These are phyloP conservation scores for Xiphorhynchus erythropygius DNA, from an alignment of 2,797 vertebrate genomes.

Conservation along the genomic window DNA sequence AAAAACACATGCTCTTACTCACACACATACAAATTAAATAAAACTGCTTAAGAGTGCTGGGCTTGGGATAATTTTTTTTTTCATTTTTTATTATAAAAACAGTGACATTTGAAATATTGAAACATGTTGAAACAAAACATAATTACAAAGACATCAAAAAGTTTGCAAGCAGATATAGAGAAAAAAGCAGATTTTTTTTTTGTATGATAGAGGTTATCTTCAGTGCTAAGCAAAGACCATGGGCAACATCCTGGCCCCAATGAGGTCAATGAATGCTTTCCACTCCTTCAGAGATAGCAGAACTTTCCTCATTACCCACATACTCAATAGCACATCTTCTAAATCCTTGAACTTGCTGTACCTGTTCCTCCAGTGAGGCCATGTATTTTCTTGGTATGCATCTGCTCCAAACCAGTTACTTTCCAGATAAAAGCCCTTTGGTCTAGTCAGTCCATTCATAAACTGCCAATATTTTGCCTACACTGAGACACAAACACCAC, in stretches of 20 bases:
- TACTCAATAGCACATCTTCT: conserved; percentile 2
- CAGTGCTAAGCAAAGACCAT: conserved; percentile 16
- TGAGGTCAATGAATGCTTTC: conserved; percentile 25
- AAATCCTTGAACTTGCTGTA: conserved; percentile 35
- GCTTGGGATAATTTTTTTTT: not conserved
- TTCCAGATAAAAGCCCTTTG: conserved; percentile 7
- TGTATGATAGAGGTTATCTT: not conserved
- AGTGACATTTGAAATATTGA: not conserved
- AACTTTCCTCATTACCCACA: conserved; percentile 29
- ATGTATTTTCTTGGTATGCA: not conserved
- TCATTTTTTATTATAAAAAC: conserved; percentile 33
- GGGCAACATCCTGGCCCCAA: not conserved
- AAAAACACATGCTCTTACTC: not conserved
- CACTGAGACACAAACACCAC: not conserved
- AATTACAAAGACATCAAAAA: conserved; percentile 16
- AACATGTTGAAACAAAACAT: conserved; percentile 26
- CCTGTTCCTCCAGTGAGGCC: conserved; percentile 12
- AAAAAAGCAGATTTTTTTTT: not conserved
- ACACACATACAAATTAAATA: not conserved
- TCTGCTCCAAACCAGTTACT: not conserved
- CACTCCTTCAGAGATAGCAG: conserved; percentile 22
- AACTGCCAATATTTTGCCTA: not conserved
- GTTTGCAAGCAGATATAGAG: not conserved
- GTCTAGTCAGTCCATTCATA: not conserved
- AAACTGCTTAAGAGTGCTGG: not conserved